phyloP scores from a whole-genome alignment of 2,113 vertebrate species.

The Semnornis frantzii region DNA sequence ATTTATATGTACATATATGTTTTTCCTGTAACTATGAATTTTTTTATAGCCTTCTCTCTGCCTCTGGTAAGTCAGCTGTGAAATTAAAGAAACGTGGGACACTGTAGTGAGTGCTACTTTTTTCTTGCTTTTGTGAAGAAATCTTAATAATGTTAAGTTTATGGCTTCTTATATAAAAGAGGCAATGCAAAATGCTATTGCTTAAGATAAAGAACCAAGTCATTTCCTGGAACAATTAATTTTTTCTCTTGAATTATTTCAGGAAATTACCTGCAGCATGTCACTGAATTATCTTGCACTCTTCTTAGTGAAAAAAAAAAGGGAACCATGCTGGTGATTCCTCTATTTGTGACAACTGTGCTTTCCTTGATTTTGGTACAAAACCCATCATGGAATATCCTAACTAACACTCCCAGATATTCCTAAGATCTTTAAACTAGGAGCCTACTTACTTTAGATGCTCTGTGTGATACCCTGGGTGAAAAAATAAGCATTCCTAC shows the following conservation, averaged over 20 bases:
- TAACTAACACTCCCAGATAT: neutral
- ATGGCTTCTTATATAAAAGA: neutral
- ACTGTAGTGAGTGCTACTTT: neutral
- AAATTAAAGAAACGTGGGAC: constrained; percentile 37
- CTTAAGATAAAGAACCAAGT: neutral
- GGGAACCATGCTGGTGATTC: neutral
- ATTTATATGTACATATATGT: constrained; percentile 4
- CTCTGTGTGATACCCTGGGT: neutral
- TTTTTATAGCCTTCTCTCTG: neutral
- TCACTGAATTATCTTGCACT: neutral
- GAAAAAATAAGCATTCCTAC: neutral
- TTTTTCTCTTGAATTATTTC: neutral
- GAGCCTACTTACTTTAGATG: neutral
- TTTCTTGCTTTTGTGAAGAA: neutral
- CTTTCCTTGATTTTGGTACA: neutral
- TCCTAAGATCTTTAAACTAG: neutral
- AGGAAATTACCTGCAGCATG: neutral
- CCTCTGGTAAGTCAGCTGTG: constrained; percentile 42
- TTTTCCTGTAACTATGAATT: neutral
- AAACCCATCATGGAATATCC: neutral
- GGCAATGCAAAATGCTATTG: neutral
- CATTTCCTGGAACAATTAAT: neutral
- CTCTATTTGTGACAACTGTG: neutral
- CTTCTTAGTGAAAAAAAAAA: neutral
- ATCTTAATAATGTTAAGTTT: constrained; percentile 15